Conservation (phyloP, 2,797 vertebrate genomes). For the Microctenopoma stevenorrisi region DNA sequence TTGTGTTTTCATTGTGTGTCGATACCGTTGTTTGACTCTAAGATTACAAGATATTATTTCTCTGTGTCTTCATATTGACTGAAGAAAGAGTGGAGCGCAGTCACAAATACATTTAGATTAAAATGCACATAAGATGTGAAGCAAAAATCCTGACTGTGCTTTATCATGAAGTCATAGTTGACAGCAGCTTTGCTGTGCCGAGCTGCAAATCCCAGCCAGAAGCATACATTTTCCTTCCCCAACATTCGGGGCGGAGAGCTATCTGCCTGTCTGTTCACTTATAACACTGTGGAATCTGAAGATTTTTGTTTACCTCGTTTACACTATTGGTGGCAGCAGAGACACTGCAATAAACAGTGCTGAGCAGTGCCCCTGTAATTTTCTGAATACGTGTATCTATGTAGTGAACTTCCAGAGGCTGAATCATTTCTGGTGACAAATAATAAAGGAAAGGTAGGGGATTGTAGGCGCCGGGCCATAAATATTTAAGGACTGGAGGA, state of each 20-base stretch:
- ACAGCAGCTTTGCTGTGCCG: slow-evolving; percentile 31
- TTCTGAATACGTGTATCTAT: slow-evolving; percentile 51
- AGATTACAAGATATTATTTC: no score
- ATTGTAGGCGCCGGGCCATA: slow-evolving; percentile 58
- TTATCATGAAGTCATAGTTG: slow-evolving; percentile 3
- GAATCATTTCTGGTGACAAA: slow-evolving; percentile 74
- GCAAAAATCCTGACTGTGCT: slow-evolving; percentile 10
- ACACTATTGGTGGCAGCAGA: slow-evolving; percentile 12
- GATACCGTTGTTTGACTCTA: no score
- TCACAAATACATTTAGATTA: neutral
- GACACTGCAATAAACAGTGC: slow-evolving; percentile 32
- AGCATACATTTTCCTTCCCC: slow-evolving; percentile 20
- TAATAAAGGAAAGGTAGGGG: slow-evolving; percentile 59
- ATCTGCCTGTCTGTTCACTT: slow-evolving; percentile 25
- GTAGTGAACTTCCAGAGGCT: slow-evolving; percentile 41
- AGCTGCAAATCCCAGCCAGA: slow-evolving; percentile 26
- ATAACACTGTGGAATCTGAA: slow-evolving; percentile 31
- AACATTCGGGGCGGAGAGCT: slow-evolving; percentile 43
- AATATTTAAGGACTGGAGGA: slow-evolving; percentile 74
- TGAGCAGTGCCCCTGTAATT: slow-evolving; percentile 47
- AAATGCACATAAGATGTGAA: slow-evolving; percentile 2
- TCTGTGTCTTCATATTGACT: no score
- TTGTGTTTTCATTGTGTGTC: no score
- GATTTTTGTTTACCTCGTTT: slow-evolving; percentile 63
- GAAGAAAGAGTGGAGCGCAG: no score